Conservation (phyloP, 1,140 invertebrate genomes). For the Pemphigus obesinymphae region DNA sequence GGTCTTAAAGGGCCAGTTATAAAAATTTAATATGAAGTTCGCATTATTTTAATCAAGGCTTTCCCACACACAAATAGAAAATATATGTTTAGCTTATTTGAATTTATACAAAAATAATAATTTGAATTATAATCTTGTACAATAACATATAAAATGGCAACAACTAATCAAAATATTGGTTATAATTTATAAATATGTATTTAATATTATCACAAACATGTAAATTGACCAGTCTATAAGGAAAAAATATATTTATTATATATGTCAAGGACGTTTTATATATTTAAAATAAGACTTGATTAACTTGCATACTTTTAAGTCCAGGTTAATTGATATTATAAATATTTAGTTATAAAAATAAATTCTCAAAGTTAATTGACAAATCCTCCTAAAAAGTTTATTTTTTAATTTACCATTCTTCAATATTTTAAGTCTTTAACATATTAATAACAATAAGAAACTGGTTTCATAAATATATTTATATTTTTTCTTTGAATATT, state of each 20-base stretch:
- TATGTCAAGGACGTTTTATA: background rate
- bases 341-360: background rate
- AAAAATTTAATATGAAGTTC: background rate
- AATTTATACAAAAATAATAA: background rate
- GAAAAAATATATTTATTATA: background rate
- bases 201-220: conserved; percentile 14
- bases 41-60: background rate
- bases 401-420: background rate
- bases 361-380: background rate
- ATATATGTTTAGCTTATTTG: background rate
- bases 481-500: background rate
- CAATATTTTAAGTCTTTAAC: background rate
- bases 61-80: conserved; percentile 2
- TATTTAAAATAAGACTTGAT: no score
- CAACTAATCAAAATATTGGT: background rate
- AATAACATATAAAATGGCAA: background rate
- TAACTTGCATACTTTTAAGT: background rate
- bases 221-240: background rate
- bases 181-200: background rate
- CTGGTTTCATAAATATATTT: background rate
- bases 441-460: background rate
- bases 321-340: background rate
- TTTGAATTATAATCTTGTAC: background rate
- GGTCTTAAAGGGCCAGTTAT: background rate
- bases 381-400: background rate